Percentiles rank a stretch among this genome's conserved stretches.
Conservation (phyloP, 1,140 invertebrate species). For the Sipha flava region DNA sequence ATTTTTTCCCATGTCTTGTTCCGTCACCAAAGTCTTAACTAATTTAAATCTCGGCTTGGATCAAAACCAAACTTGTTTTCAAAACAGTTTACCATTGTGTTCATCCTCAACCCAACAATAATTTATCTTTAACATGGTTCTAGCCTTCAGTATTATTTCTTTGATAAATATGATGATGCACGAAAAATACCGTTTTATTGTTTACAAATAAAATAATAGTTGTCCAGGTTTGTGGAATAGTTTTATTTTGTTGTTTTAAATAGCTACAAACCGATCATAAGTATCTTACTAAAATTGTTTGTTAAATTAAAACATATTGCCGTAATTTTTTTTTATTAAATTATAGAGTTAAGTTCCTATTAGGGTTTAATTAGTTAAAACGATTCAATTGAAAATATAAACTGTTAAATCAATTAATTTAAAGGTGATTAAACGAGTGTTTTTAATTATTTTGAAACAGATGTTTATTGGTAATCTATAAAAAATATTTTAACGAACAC, state of each 20-base stretch:
- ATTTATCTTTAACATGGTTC: not conserved
- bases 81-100: not conserved
- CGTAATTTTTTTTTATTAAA: not conserved
- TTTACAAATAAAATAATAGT: not conserved
- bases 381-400: not conserved
- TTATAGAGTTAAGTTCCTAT: not conserved
- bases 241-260: not conserved
- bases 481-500: too few species aligned
- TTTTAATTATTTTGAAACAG: too few species aligned
- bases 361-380: constrained; percentile 8
- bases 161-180: not conserved
- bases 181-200: not conserved
- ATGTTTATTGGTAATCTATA: too few species aligned
- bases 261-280: not conserved
- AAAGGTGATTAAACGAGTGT: too few species aligned
- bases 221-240: not conserved
- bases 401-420: not conserved
- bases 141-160: not conserved
- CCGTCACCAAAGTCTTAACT: constrained; percentile 5
- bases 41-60: constrained; percentile 17
- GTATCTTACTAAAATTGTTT: not conserved
- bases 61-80: constrained; percentile 25
- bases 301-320: not conserved
- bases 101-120: not conserved
- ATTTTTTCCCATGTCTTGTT: not conserved